Evolutionary conservation across 2,888 invertebrate genomes (phyloP).

Genomic region (Synanthedon tipuliformis): DNA sequence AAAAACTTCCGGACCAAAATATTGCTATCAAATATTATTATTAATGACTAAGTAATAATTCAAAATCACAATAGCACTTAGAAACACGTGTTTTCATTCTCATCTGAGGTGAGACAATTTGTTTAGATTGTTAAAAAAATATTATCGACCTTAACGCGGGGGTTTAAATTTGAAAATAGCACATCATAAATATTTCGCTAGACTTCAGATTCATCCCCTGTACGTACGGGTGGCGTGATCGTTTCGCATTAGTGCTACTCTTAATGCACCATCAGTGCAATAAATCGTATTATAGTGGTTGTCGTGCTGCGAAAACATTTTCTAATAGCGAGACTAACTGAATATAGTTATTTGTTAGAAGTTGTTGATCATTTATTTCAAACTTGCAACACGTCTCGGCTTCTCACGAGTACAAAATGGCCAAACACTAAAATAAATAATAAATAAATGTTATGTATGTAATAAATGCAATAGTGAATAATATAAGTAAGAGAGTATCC

Average conservation of each 20-base stretch:
- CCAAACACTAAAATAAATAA: too few species aligned
- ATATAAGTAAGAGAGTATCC: too few species aligned
- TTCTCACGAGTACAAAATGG: too few species aligned
- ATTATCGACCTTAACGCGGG: not conserved
- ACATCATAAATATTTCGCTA: not conserved
- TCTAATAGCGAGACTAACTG: not conserved
- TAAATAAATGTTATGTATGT: too few species aligned
- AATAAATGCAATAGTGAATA: too few species aligned
- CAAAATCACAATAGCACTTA: not conserved
- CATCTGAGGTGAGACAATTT: not conserved
- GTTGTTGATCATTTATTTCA: not conserved
- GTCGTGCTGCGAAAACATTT: not conserved
- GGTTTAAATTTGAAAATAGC: not conserved
- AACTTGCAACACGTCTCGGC: too few species aligned
- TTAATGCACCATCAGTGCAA: slow-evolving; percentile 1
- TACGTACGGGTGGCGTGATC: not conserved
- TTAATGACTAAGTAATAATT: too few species aligned
- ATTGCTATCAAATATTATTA: too few species aligned
- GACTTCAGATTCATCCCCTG: not conserved
- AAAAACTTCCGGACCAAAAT: too few species aligned
- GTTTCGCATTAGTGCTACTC: not conserved
- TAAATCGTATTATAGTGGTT: not conserved
- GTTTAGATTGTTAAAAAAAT: not conserved
- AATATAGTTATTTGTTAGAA: not conserved
- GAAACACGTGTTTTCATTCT: not conserved